These are phyloP conservation scores for Bhutanitis thaidina DNA, from an alignment of 2,888 invertebrate species.

Conservation along the genomic window DNA sequence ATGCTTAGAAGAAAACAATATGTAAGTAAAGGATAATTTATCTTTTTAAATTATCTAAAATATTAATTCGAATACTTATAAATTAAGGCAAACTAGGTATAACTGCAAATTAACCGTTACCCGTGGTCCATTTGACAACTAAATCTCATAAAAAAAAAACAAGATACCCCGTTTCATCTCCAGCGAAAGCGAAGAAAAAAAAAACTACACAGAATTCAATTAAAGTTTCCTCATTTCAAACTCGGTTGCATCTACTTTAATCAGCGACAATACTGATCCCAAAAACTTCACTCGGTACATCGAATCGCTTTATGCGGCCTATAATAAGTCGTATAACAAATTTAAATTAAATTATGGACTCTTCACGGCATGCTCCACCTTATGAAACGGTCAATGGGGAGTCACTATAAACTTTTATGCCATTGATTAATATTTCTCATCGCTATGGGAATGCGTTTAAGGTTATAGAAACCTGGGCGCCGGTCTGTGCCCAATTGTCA, in stretches of 20 bases:
- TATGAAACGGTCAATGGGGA: slow-evolving; percentile 73
- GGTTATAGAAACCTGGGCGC: slow-evolving; percentile 35
- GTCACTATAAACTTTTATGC: slow-evolving; percentile 54
- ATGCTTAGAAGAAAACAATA: too few species aligned
- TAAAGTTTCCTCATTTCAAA: slow-evolving; percentile 58
- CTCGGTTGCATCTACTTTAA: slow-evolving; percentile 54
- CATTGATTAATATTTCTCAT: slow-evolving; percentile 66
- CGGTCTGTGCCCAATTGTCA: slow-evolving; percentile 27
- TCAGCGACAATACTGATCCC: slow-evolving; percentile 63
- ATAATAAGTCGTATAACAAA: slow-evolving; percentile 64
- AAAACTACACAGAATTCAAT: slow-evolving; percentile 67
- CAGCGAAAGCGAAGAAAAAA: slow-evolving; percentile 39
- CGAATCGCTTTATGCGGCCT: slow-evolving; percentile 59
- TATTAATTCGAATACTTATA: too few species aligned
- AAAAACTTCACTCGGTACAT: slow-evolving; percentile 54
- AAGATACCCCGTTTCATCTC: slow-evolving; percentile 33
- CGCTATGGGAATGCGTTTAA: slow-evolving; percentile 55
- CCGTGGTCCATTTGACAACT: slow-evolving; percentile 27
- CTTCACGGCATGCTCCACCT: slow-evolving; percentile 66
- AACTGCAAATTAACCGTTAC: slow-evolving; percentile 24
- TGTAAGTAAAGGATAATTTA: too few species aligned
- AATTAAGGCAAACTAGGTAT: too few species aligned
- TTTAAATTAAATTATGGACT: slow-evolving; percentile 72
- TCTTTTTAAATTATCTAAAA: too few species aligned
- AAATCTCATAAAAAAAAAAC: slow-evolving; percentile 36